Conservation (phyloP, 2,888 invertebrate species). For the Anaspis maculata region DNA sequence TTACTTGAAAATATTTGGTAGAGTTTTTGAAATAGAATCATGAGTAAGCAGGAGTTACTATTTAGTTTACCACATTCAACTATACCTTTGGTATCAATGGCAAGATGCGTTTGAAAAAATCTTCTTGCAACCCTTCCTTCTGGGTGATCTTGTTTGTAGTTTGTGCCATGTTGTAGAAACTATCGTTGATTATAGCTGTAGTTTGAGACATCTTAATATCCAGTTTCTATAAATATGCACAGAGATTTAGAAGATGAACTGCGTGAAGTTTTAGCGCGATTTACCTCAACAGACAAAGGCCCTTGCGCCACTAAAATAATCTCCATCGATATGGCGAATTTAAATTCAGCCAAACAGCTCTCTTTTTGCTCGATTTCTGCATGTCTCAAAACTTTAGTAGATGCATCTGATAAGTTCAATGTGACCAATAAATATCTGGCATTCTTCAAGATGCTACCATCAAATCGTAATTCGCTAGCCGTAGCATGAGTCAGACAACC, state of each 20-base stretch:
- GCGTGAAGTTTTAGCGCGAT: neutral
- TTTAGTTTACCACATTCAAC: too few relatives aligned
- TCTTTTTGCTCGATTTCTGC: conserved; percentile 42
- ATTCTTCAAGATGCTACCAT: conserved; percentile 62
- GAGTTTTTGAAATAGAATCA: too few relatives aligned
- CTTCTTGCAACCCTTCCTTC: too few relatives aligned
- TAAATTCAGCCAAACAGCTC: conserved; percentile 64
- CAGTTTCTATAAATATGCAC: conserved; percentile 50
- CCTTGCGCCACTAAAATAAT: conserved; percentile 73
- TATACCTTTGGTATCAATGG: conserved; percentile 76
- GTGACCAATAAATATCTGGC: conserved; percentile 64
- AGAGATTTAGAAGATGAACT: neutral
- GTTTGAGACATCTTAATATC: conserved; percentile 54
- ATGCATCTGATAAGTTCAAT: conserved; percentile 58
- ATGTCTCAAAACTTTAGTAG: conserved; percentile 52
- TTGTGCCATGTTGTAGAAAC: conserved; percentile 46
- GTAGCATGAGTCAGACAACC: conserved; percentile 65
- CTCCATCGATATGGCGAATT: conserved; percentile 66
- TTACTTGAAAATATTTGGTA: too few relatives aligned
- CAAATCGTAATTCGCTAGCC: conserved; percentile 60
- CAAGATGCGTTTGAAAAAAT: conserved; percentile 56
- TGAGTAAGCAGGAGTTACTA: too few relatives aligned
- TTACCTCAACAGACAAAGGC: conserved; percentile 76
- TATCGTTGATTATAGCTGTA: conserved; percentile 49
- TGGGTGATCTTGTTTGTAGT: conserved; percentile 25